Percentiles rank a stretch among this genome's conserved stretches.
Evolutionary conservation across 2,888 invertebrate species (phyloP).

Genomic region (Bimastos eiseni): DNA sequence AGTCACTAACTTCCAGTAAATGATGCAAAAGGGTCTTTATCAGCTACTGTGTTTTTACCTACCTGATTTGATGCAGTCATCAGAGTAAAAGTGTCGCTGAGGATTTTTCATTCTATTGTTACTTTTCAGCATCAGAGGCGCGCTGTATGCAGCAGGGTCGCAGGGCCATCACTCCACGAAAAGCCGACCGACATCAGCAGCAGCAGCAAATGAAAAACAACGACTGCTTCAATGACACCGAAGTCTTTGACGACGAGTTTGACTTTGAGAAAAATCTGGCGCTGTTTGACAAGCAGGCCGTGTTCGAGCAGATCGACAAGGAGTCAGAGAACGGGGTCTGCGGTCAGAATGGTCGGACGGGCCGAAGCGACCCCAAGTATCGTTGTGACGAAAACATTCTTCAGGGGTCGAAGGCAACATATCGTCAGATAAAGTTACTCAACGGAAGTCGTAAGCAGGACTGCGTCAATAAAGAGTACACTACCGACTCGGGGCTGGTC

Average conservation of each 20-base stretch:
- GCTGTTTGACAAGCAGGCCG: conserved; percentile 81
- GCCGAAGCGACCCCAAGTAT: conserved; percentile 64
- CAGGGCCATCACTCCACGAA: conserved; percentile 61
- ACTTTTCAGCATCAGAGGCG: not conserved
- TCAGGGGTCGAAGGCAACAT: conserved; percentile 69
- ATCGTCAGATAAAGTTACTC: conserved; percentile 69
- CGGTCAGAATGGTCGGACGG: not conserved
- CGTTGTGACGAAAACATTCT: conserved; percentile 86
- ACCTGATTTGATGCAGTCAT: too few relatives aligned
- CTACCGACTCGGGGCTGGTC: conserved; percentile 74
- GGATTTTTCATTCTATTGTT: not conserved
- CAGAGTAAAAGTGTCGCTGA: not conserved
- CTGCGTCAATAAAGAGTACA: conserved; percentile 30
- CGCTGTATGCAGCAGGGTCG: not conserved
- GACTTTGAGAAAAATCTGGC: conserved; percentile 93
- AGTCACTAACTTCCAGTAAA: too few relatives aligned
- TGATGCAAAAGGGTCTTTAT: too few relatives aligned
- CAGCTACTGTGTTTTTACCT: too few relatives aligned
- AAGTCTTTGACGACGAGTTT: conserved; percentile 76
- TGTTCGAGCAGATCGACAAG: conserved; percentile 74
- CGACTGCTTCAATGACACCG: conserved; percentile 77
- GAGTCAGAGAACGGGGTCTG: not conserved
- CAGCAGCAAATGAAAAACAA: conserved; percentile 57
- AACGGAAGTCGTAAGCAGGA: not conserved
- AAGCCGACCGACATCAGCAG: conserved; percentile 44